phyloP scores from a whole-genome alignment of 2,113 vertebrate genomes.

The Pelodiscus sinensis region DNA sequence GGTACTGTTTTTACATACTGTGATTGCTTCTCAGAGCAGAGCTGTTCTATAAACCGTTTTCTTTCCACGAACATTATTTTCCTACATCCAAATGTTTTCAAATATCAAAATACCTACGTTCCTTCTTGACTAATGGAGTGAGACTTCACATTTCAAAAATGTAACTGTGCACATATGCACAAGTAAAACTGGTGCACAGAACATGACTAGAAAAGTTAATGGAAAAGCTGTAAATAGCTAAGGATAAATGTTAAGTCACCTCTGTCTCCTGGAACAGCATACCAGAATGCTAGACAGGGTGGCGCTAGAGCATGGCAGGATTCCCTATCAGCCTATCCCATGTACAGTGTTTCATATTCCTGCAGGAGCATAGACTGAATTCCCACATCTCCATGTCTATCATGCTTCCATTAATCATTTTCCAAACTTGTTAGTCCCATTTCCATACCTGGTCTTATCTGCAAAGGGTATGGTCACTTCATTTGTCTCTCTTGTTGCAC shows the following conservation, averaged over 20 bases:
- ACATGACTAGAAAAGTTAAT: not conserved
- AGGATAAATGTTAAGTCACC: not conserved
- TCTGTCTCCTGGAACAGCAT: accelerated
- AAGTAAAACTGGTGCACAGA: not conserved
- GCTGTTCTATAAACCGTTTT: not conserved
- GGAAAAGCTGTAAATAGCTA: not conserved
- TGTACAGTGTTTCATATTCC: not conserved
- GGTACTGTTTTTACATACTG: not conserved
- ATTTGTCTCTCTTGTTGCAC: not conserved
- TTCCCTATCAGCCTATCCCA: not conserved
- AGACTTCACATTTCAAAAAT: not conserved
- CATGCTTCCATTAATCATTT: not conserved
- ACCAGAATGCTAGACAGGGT: not conserved
- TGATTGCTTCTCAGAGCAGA: not conserved
- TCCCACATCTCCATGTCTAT: not conserved
- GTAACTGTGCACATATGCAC: accelerated
- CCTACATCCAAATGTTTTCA: not conserved
- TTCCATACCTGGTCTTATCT: not conserved
- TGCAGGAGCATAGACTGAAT: not conserved
- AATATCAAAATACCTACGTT: not conserved
- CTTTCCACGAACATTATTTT: not conserved
- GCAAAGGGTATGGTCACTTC: not conserved
- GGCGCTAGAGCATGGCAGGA: not conserved
- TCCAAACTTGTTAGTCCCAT: not conserved
- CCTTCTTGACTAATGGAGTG: not conserved